phyloP scores from a whole-genome alignment of 2,888 invertebrate genomes.

The Listrodromus nycthemerus region DNA sequence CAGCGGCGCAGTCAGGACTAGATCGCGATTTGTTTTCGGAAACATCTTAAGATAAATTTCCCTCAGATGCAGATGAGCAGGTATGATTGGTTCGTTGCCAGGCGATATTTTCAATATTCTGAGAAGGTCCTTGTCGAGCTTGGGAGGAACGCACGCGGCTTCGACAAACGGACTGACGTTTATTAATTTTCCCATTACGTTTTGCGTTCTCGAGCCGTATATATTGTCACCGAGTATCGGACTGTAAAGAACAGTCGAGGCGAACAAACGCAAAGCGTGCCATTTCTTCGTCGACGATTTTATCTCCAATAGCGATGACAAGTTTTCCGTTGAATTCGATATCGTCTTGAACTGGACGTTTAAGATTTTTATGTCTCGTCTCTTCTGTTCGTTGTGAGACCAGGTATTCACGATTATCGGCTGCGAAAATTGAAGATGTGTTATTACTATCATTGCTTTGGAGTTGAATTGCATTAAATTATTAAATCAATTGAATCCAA shows the following conservation, averaged over 20 bases:
- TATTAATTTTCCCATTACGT: conserved; percentile 78
- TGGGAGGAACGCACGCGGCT: conserved; percentile 65
- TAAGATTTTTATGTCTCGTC: conserved; percentile 69
- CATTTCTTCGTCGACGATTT: conserved; percentile 75
- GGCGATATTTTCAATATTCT: conserved; percentile 69
- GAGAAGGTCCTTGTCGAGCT: conserved; percentile 73
- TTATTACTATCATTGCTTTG: conserved; percentile 5
- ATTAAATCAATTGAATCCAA: not conserved
- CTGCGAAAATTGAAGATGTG: conserved; percentile 69
- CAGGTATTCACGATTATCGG: conserved; percentile 71
- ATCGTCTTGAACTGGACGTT: conserved; percentile 74
- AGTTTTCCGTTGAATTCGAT: conserved; percentile 72
- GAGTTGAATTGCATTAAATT: not conserved
- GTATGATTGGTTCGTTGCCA: conserved; percentile 76
- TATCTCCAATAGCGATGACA: conserved; percentile 80
- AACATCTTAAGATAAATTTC: conserved; percentile 74
- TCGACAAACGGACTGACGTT: conserved; percentile 79
- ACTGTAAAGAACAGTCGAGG: conserved; percentile 78
- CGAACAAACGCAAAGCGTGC: conserved; percentile 82
- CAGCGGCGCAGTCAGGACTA: conserved; percentile 80
- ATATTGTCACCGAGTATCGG: conserved; percentile 84
- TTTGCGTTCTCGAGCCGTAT: conserved; percentile 79
- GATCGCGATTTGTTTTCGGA: conserved; percentile 61
- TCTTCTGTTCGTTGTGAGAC: conserved; percentile 68
- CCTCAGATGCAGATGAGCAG: conserved; percentile 80